Evolutionary conservation across 2,888 invertebrate genomes (phyloP), one percentile per base, ranked within the genome.

Genomic region (Sylvicola fuscatus): DNA sequence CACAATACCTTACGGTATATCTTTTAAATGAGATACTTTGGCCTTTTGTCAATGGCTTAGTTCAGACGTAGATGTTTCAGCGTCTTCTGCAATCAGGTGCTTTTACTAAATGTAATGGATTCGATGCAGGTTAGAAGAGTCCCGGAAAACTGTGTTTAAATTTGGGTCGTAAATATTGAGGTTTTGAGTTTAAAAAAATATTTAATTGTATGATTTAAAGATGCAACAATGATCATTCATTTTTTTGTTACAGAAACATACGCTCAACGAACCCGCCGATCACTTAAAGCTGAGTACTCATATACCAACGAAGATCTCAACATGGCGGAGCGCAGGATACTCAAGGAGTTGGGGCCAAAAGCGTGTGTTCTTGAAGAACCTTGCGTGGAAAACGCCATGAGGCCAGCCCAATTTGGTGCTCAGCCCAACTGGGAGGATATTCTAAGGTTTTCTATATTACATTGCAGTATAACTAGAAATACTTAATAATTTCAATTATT

Each of bases 311-410:
- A 68, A 27, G 76, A 83, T 52, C 70, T 72, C 17, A 60, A 61
- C 1, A 68, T 78, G 49, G 78, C 81, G n/a, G 83, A 83, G 58
- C 81, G 81, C 53, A 71, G 73, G 55, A 69, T 84, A 38, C 65
- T 79, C 3, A 65, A 64, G 7, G 82, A 82, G 56, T 69, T 84
- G 46, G 84, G 84, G 14, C 68, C 71, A 27, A 68, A 72, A 41
- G 79, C 81, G 17, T 84, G 84, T 52, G 67, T 86, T 44, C 76
- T 78, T 47, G 79, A 80, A 45, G 70, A 75, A 40, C 76, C 81
- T 16, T 86, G 84, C 51, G 68, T 52, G 32, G 40, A 54, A 30
- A 58, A 59, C 43, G 58, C 58, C 13, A 49, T 51, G 40, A 52
- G 55, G 38, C 47, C 47, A 11, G 52, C 48, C 28, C 51, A 55